A percentile compares a stretch with the other conserved stretches of the same genome.
Conservation (phyloP, 2,113 vertebrate genomes). For the Scopus umbretta region DNA sequence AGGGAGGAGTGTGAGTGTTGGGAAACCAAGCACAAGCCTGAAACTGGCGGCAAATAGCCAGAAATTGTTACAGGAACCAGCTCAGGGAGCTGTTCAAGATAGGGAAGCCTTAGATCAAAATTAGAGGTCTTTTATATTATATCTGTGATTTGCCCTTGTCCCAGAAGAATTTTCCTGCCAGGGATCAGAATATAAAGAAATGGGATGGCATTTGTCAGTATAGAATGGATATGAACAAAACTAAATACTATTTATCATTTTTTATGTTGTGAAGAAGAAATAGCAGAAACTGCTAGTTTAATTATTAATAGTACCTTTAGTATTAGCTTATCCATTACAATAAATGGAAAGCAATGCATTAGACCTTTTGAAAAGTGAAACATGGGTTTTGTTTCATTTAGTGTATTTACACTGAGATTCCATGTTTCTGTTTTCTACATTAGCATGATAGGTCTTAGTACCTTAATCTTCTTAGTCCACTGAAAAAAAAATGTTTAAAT, state of each 20-base stretch:
- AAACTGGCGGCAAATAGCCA: background rate
- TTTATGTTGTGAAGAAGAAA: background rate
- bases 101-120: background rate
- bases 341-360: background rate
- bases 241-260: background rate
- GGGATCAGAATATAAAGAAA: background rate
- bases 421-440: background rate
- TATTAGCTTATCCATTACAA: background rate
- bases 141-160: background rate
- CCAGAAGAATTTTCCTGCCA: background rate
- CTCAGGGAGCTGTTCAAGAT: background rate
- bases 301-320: background rate
- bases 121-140: background rate
- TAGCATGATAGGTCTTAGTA: background rate
- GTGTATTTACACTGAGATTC: background rate
- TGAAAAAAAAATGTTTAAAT: background rate
- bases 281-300: background rate
- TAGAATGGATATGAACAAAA: background rate
- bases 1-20: background rate
- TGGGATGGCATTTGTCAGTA: background rate
- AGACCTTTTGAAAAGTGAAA: background rate
- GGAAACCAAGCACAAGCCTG: background rate
- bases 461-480: background rate
- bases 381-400: rapidly evolving
- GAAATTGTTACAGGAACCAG: background rate